Evolutionary conservation across 2,888 invertebrate species (phyloP).

Genomic region (Nezara viridula): DNA sequence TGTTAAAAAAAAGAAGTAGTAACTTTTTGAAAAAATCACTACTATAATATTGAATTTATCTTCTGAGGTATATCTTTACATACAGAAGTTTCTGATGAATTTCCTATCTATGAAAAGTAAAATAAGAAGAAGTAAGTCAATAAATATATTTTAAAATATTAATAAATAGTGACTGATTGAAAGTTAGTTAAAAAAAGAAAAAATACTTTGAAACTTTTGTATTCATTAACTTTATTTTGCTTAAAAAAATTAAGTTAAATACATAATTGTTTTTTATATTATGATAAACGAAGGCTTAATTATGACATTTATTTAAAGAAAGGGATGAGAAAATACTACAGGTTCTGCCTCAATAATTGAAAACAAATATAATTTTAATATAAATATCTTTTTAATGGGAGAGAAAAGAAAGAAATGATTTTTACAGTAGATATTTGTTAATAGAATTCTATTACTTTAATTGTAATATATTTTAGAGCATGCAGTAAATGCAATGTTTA

Average conservation of each 20-base stretch:
- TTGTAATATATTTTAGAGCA: background rate
- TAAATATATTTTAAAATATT: background rate
- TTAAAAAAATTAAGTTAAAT: background rate
- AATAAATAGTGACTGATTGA: background rate
- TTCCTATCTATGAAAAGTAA: background rate
- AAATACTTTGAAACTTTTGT: background rate
- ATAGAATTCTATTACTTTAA: background rate
- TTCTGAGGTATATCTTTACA: background rate
- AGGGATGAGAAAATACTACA: no score
- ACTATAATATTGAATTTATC: background rate
- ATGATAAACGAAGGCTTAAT: no score
- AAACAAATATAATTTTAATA: no score
- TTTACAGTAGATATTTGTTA: background rate
- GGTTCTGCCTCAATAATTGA: no score
- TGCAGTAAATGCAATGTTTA: background rate
- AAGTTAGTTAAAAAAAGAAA: background rate
- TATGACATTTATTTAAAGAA: no score
- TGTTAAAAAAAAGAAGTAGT: background rate
- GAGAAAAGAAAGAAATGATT: no score
- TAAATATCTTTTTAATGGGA: no score
- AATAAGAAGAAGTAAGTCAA: constrained; percentile 3
- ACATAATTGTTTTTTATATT: no score
- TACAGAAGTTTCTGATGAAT: constrained; percentile 14
- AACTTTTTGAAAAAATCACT: background rate
- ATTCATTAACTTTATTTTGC: background rate